Evolutionary conservation across 1,140 invertebrate species (phyloP), one percentile per base, ranked within the genome.

Genomic region (Adoxophyes honmai): DNA sequence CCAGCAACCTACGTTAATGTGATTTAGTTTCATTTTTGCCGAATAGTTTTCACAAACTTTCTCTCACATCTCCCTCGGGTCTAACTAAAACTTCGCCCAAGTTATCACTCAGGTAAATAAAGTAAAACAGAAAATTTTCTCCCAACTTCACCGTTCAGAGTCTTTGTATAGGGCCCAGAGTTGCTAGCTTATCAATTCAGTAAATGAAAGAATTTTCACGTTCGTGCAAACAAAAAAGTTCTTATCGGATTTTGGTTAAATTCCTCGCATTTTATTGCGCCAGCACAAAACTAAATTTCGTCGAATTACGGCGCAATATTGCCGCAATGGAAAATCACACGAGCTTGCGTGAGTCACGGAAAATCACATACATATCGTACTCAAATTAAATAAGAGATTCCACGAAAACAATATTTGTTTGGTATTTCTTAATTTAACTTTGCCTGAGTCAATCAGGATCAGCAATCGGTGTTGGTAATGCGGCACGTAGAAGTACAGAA

Each of bases 21-120:
- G 68, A 78, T 80, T 77, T 68, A 68, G 70, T 78, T 72, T 68
- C 68, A 65, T 70, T 72, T 71, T 70, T 67, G 59, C 62, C 63
- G 67, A 75, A 71, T 75, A 75, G 72, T 68, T 73, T 61, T 48
- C 33, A 57, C 35, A 53, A 72, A 76, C 68, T 75, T 73, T 64
- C 44, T 53, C 57, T 59, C 59, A 55, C 15, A 28, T 14, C 57
- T 59, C 58, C 54, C 44, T 42, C 54, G 60, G 57, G 54, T 57
- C 60, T 57, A 60, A 59, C 61, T 42, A 66, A 67, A 65, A 63
- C 65, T 61, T 59, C 38, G 16, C 9, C 56, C 44, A 71, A 76
- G 70, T 79, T 80, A 79, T 78, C 75, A 74, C 66, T 71, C 66
- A 77, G 68, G 72, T 77, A 81, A 77, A 78, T 77, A 74, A 53